Evolutionary conservation across 2,797 vertebrate genomes (phyloP).

Genomic region (Phoebastria nigripes): DNA sequence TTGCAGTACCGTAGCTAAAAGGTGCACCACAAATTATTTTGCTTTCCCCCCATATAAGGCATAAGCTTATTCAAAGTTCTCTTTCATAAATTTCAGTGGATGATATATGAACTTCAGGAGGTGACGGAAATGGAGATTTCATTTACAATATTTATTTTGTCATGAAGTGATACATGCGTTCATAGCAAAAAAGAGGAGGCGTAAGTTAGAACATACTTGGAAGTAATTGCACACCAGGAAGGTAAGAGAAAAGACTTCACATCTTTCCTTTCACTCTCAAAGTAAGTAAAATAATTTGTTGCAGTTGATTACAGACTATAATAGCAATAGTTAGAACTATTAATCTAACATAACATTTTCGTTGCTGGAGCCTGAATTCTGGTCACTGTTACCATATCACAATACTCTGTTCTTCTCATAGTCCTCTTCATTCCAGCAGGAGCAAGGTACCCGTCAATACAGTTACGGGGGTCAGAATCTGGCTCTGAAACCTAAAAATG

Average conservation of each 20-base stretch:
- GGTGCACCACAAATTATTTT: background rate
- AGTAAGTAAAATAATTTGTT: background rate
- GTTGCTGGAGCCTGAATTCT: background rate
- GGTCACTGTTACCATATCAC: fast-evolving
- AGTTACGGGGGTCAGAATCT: background rate
- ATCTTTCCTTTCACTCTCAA: background rate
- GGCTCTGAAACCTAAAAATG: background rate
- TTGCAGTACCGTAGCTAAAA: background rate
- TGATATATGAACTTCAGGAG: background rate
- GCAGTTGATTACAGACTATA: background rate
- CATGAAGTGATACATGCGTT: background rate
- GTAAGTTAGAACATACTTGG: background rate
- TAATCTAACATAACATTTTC: background rate
- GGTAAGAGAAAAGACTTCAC: background rate
- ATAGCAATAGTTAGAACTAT: background rate
- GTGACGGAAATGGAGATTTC: background rate
- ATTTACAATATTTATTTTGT: background rate
- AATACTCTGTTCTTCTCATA: background rate
- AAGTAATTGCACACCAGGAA: background rate
- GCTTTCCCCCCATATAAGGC: background rate
- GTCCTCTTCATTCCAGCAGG: background rate
- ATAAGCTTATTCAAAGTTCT: background rate
- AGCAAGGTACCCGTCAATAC: fast-evolving
- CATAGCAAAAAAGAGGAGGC: background rate
- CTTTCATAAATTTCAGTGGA: background rate